Evolutionary conservation across 2,888 invertebrate genomes (phyloP), one percentile per base, ranked within the genome.

Genomic region (Parnassius apollo): DNA sequence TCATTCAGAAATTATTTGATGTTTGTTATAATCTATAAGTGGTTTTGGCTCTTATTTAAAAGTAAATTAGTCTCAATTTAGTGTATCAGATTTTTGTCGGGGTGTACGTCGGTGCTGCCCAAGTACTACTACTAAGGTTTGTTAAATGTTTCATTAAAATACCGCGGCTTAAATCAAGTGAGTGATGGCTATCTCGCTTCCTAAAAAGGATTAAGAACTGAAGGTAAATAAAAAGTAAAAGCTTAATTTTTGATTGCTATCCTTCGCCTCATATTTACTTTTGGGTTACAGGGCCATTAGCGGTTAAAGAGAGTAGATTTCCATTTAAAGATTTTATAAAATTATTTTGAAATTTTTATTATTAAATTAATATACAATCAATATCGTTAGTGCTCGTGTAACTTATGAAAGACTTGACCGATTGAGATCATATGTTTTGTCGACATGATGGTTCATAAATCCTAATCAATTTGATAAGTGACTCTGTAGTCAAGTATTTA

Each of bases 91-190:
- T 25, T 53, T 46, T 10, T 35, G 48, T 61, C 59, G 59, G 65
- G 64, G 59, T 63, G 64, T 66, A 65, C 65, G 65, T 60, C 63
- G 69, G 22, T 42, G 68, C 60, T 64, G 66, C 61, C 65, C 66
- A 64, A 72, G 71, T 73, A 63, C 75, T n/a, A n/a, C n/a, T n/a
- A n/a, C n/a, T 75, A 76, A 75, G 69, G 71, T 74, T 75, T 85
- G 80, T 85, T 86, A 85, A 83, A 86, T 83, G 78, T 71, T 75
- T 85, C 84, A 87, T 86, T 85, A 88, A 87, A 78, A 87, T 88
- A 86, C 86, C 81, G 68, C 66, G 59, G 71, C 68, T 71, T 70
- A 42, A 57, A 9, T 58, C 62, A 58, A 53, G 65, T 56, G 66
- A 60, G 57, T 59, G 68, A 68, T 67, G 63, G 67, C 67, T 65